Evolutionary conservation across 1,140 invertebrate genomes (phyloP).

Genomic region (Sipha flava): DNA sequence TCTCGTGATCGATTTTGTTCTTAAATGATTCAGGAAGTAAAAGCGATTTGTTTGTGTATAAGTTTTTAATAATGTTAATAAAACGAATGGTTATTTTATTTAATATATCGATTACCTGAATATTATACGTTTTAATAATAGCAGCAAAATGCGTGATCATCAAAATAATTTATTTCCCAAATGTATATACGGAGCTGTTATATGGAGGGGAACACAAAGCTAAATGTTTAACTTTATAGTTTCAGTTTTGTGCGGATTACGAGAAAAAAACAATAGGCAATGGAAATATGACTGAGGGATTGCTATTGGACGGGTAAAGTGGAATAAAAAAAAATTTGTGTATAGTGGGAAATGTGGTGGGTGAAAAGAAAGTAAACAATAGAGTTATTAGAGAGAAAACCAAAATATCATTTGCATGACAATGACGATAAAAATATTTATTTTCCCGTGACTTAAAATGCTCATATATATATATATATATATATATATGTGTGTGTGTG

Average conservation of each 20-base stretch:
- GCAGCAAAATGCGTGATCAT: too few species aligned
- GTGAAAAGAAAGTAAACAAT: slow-evolving; percentile 1
- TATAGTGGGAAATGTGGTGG: neutral
- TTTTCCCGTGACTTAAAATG: neutral
- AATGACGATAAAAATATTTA: neutral
- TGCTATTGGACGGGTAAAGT: too few species aligned
- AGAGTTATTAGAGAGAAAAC: neutral
- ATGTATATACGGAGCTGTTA: neutral
- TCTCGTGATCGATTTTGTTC: too few species aligned
- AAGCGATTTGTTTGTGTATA: too few species aligned
- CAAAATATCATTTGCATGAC: slow-evolving; percentile 1
- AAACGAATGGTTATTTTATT: too few species aligned
- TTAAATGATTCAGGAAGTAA: too few species aligned
- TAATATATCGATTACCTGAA: too few species aligned
- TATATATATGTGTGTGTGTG: too few species aligned
- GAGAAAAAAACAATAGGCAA: neutral
- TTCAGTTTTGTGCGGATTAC: neutral
- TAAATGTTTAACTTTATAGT: neutral
- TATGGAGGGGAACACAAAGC: neutral
- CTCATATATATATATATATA: neutral
- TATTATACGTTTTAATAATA: too few species aligned
- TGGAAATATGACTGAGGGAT: neutral
- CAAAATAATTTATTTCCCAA: neutral
- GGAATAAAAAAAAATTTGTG: neutral
- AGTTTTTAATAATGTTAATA: too few species aligned